Evolutionary conservation across 2,113 vertebrate species (phyloP).

Genomic region (Pseudolaguvia tuberculata): DNA sequence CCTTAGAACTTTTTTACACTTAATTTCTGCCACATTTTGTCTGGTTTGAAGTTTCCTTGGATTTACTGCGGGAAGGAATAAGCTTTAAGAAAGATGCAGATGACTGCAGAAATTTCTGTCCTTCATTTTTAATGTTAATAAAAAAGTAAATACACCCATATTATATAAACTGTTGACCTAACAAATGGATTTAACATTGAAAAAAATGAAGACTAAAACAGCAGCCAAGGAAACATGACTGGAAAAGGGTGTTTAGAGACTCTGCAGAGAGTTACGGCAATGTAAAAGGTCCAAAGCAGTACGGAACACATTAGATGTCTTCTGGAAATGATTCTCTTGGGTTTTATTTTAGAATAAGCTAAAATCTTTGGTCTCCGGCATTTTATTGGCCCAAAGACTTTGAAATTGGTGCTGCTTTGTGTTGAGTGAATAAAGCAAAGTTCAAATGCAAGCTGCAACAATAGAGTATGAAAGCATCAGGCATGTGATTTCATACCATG

Average conservation of each 20-base stretch:
- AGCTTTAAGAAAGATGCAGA: too few species aligned
- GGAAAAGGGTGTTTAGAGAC: constrained; percentile 48
- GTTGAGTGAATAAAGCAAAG: constrained; percentile 20
- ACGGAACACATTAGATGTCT: constrained; percentile 42
- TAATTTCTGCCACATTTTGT: too few species aligned
- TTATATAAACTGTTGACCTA: too few species aligned
- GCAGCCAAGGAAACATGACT: constrained; percentile 42
- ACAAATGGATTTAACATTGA: neutral
- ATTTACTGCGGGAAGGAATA: too few species aligned
- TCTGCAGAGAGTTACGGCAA: constrained; percentile 37
- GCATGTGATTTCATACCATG: constrained; percentile 15
- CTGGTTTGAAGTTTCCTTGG: too few species aligned
- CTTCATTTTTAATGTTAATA: too few species aligned
- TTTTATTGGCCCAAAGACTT: constrained; percentile 37
- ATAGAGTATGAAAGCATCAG: constrained; percentile 28
- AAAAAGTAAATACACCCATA: too few species aligned
- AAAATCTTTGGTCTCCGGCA: constrained; percentile 48
- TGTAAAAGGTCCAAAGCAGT: constrained; percentile 44
- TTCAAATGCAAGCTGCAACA: constrained; percentile 30
- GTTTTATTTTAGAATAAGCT: constrained; percentile 42
- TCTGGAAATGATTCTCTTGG: constrained; percentile 53
- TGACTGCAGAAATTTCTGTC: too few species aligned
- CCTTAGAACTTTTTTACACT: too few species aligned
- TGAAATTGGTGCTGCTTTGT: constrained; percentile 34
- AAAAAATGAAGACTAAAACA: constrained; percentile 11